phyloP scores from a whole-genome alignment of 2,113 vertebrate species.

The Vanacampus margaritifer region DNA sequence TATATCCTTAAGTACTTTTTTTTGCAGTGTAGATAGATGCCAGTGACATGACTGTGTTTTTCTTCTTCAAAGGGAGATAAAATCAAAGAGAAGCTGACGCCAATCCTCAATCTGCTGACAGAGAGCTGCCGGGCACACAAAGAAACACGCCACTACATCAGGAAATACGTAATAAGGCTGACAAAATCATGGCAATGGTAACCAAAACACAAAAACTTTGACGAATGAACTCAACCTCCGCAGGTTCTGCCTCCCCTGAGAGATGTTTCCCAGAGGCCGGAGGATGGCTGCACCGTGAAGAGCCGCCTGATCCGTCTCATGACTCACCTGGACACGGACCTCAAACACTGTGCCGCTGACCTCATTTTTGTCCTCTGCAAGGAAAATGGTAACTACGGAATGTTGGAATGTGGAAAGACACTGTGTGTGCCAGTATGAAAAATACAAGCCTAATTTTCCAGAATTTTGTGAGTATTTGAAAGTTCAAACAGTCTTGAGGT shows the following conservation, averaged over 20 bases:
- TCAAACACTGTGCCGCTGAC: slow-evolving; percentile 79
- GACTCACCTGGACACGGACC: slow-evolving; percentile 78
- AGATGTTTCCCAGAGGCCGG: slow-evolving; percentile 65
- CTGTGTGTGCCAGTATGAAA: not conserved
- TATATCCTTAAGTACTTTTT: not conserved
- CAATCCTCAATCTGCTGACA: slow-evolving; percentile 75
- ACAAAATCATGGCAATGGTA: not conserved
- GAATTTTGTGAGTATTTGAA: not conserved
- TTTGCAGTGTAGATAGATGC: not conserved
- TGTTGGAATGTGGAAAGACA: not conserved
- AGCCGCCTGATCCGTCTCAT: slow-evolving; percentile 76
- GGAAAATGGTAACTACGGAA: slow-evolving; percentile 70
- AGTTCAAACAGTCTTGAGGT: not conserved
- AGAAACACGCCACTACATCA: slow-evolving; percentile 75
- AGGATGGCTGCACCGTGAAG: slow-evolving; percentile 70
- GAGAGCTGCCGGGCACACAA: slow-evolving; percentile 77
- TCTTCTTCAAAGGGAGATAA: slow-evolving; percentile 62
- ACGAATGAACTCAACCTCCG: not conserved
- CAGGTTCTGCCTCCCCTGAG: slow-evolving; percentile 73
- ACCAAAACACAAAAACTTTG: no score
- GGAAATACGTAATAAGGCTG: slow-evolving; percentile 50
- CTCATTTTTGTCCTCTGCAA: slow-evolving; percentile 83
- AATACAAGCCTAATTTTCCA: not conserved
- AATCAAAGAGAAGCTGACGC: slow-evolving; percentile 76
- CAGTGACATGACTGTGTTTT: not conserved